Conservation (phyloP, 2,888 invertebrate genomes). For the Brenthis hecate region DNA sequence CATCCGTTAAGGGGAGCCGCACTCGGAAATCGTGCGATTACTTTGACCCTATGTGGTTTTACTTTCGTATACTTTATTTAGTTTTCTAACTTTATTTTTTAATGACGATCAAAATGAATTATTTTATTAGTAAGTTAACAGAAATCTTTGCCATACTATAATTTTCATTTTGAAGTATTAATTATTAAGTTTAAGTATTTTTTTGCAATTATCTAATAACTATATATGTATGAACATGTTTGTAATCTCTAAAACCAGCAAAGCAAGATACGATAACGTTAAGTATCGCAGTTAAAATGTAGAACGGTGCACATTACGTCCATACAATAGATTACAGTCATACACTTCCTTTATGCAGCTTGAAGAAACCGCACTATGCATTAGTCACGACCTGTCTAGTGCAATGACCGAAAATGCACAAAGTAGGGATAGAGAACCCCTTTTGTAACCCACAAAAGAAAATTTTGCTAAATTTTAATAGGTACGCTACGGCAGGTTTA, state of each 20-base stretch:
- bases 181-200: too few relatives aligned
- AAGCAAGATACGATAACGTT: neutral
- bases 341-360: conserved; percentile 9
- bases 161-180: too few relatives aligned
- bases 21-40: conserved; percentile 37
- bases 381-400: conserved; percentile 15
- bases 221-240: too few relatives aligned
- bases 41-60: conserved; percentile 32
- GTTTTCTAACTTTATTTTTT: neutral
- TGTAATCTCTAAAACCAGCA: neutral
- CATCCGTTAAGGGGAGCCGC: conserved; percentile 52
- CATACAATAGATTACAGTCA: conserved; percentile 6
- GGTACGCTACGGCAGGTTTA: too few relatives aligned
- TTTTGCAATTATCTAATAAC: too few relatives aligned
- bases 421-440: neutral
- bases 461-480: neutral
- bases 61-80: neutral
- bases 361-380: neutral
- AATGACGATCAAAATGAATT: neutral
- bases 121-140: too few relatives aligned
- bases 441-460: too few relatives aligned
- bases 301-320: neutral
- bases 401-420: conserved; percentile 15
- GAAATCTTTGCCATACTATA: too few relatives aligned
- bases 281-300: neutral